Conservation (phyloP, 2,888 invertebrate species). For the Lithophane ornitopus region DNA sequence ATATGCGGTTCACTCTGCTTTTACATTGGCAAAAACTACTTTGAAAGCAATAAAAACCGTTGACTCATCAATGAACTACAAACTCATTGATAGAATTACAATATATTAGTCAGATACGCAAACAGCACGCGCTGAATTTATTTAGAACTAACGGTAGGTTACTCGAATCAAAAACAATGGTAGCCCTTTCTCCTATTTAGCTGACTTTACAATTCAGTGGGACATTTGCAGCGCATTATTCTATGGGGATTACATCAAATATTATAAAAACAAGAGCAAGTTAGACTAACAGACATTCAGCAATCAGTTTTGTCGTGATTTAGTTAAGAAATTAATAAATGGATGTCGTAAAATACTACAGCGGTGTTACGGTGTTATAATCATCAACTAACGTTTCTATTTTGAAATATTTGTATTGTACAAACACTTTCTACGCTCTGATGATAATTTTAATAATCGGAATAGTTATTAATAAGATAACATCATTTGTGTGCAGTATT, state of each 20-base stretch:
- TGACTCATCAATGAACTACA: conserved; percentile 58
- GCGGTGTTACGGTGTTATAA: conserved; percentile 33
- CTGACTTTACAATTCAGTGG: conserved; percentile 54
- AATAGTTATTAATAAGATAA: conserved; percentile 78
- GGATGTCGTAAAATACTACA: conserved; percentile 30
- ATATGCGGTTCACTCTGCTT: conserved; percentile 27
- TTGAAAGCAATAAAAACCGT: conserved; percentile 27
- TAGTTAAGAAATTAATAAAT: conserved; percentile 41
- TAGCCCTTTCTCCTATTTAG: conserved; percentile 70
- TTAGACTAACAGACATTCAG: neutral
- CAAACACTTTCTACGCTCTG: conserved; percentile 77
- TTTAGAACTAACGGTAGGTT: conserved; percentile 75
- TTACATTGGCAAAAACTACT: conserved; percentile 13
- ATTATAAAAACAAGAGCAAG: conserved; percentile 11
- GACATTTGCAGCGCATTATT: conserved; percentile 27
- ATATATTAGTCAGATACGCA: conserved; percentile 62
- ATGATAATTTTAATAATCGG: conserved; percentile 75
- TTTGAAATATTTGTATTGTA: conserved; percentile 56
- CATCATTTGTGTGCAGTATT: conserved; percentile 75
- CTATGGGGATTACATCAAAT: conserved; percentile 19
- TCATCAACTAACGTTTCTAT: conserved; percentile 56
- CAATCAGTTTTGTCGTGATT: conserved; percentile 18
- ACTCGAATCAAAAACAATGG: conserved; percentile 71
- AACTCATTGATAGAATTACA: conserved; percentile 59
- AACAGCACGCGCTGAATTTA: conserved; percentile 65